These are phyloP conservation scores for Hirundo rustica DNA, from an alignment of 2,797 vertebrate species.

Conservation along the genomic window DNA sequence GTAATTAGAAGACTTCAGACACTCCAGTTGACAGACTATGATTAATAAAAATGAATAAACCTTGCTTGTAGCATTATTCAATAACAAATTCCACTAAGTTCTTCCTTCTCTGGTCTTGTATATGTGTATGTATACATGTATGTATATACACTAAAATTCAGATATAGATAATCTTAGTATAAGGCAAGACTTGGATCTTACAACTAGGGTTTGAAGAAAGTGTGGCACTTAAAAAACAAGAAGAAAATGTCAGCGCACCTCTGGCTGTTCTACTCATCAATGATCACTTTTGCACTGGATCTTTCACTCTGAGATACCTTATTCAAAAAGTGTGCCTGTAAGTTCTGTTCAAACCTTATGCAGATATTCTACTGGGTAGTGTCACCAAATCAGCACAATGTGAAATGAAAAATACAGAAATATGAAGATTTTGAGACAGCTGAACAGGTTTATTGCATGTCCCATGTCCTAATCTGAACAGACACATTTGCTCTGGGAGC, in stretches of 20 bases:
- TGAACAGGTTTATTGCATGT: not conserved
- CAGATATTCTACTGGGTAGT: not conserved
- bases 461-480: not conserved
- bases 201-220: not conserved
- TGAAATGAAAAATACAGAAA: not conserved
- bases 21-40: not conserved
- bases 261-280: not conserved
- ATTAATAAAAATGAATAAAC: slow-evolving; percentile 29
- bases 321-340: not conserved
- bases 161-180: not conserved
- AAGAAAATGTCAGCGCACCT: not conserved
- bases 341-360: not conserved
- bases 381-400: not conserved
- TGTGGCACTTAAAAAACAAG: not conserved
- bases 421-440: not conserved
- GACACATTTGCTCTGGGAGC: not conserved
- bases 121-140: fast-evolving
- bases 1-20: slow-evolving; percentile 31
- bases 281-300: not conserved
- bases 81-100: slow-evolving; percentile 8
- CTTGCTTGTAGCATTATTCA: not conserved
- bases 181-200: not conserved
- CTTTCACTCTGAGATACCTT: not conserved
- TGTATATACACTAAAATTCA: not conserved
- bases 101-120: not conserved